Conservation (phyloP, 2,888 invertebrate species). For the Onthophagus sagittarius region DNA sequence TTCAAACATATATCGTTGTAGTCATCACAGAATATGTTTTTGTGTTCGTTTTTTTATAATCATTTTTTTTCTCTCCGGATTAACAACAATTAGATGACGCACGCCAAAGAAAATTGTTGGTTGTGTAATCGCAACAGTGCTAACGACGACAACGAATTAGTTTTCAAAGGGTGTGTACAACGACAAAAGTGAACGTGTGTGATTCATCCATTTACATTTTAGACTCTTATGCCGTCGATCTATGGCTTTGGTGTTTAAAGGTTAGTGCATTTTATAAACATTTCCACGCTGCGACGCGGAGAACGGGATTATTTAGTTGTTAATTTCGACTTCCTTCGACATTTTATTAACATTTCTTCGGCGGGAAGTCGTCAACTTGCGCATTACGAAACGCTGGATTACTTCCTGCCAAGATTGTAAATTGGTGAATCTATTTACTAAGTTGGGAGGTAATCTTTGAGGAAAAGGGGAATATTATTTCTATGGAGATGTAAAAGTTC, state of each 20-base stretch:
- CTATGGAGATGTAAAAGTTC: not conserved
- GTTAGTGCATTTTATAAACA: conserved; percentile 29
- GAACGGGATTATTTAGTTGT: not conserved
- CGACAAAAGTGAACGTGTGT: conserved; percentile 6
- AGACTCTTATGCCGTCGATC: conserved; percentile 8
- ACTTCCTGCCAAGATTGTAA: not conserved
- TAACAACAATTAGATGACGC: not conserved
- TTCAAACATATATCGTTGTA: not conserved
- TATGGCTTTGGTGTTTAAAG: conserved; percentile 43
- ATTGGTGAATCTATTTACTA: not conserved
- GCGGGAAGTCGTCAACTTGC: not conserved
- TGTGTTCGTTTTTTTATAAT: not conserved
- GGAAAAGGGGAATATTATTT: not conserved
- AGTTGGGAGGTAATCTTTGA: not conserved
- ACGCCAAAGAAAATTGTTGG: not conserved
- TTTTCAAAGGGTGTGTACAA: conserved; percentile 9
- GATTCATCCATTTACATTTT: conserved; percentile 13
- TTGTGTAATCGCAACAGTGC: not conserved
- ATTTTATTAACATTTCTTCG: conserved; percentile 6
- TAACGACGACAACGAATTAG: not conserved
- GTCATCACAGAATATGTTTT: not conserved
- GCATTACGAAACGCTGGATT: not conserved
- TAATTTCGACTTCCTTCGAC: conserved; percentile 2
- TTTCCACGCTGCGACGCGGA: not conserved
- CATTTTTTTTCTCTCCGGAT: not conserved